Evolutionary conservation across 1,140 invertebrate genomes (phyloP).

Genomic region (Drosophila varians): DNA sequence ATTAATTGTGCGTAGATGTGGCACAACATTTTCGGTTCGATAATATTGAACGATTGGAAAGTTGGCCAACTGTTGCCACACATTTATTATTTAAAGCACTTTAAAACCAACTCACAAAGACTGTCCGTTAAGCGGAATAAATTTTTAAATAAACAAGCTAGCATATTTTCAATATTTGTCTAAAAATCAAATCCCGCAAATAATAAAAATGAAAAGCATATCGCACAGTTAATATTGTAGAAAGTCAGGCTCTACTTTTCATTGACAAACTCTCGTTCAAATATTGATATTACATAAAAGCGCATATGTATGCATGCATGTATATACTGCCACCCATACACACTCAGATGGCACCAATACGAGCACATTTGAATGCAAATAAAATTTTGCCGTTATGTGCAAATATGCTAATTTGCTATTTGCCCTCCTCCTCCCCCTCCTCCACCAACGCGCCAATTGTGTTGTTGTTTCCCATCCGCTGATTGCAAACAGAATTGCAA

Average conservation of each 20-base stretch:
- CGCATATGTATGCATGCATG: conserved; percentile 8
- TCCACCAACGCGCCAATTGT: neutral
- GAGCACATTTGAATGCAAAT: conserved; percentile 33
- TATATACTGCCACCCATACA: neutral
- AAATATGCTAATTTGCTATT: conserved; percentile 74
- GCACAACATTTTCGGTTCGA: neutral
- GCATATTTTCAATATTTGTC: conserved; percentile 41
- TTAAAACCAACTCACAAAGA: conserved; percentile 9
- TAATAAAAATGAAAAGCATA: conserved; percentile 18
- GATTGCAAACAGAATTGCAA: conserved; percentile 78
- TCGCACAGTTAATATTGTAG: conserved; percentile 33
- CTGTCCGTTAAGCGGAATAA: neutral
- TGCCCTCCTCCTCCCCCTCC: conserved; percentile 19
- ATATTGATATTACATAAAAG: conserved; percentile 66
- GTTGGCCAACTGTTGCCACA: conserved; percentile 3
- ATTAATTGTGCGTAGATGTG: conserved; percentile 14
- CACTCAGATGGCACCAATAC: neutral
- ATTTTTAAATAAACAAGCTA: conserved; percentile 27
- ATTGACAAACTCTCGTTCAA: conserved; percentile 62
- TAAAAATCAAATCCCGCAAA: conserved; percentile 15
- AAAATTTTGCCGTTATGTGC: conserved; percentile 69
- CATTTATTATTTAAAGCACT: conserved; percentile 5
- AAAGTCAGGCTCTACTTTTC: conserved; percentile 5
- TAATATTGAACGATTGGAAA: conserved; percentile 8
- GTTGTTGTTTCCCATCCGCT: conserved; percentile 53